Conservation (phyloP, 2,888 invertebrate genomes). For the Rosalia funebris region DNA sequence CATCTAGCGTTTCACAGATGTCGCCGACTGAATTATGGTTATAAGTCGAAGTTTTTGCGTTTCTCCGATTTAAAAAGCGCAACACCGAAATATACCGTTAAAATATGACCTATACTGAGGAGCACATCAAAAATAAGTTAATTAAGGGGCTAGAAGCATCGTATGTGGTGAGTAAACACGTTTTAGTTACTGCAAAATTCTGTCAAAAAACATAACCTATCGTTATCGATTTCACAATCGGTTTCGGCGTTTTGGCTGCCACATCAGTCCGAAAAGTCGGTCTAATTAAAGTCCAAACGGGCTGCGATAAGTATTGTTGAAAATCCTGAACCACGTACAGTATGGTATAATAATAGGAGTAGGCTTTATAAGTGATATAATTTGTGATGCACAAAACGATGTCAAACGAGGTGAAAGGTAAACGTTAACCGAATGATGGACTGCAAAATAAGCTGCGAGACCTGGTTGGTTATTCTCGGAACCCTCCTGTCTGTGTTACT, state of each 20-base stretch:
- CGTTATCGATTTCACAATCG: constrained; percentile 14
- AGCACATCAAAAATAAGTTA: constrained; percentile 74
- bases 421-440: no score
- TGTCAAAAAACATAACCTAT: constrained; percentile 43
- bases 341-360: neutral
- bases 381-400: no score
- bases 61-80: neutral
- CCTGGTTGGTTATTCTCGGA: constrained; percentile 64
- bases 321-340: no score
- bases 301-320: neutral
- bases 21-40: neutral
- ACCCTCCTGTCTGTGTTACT: constrained; percentile 71
- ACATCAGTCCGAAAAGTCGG: constrained; percentile 13
- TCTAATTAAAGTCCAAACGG: neutral
- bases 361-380: no score
- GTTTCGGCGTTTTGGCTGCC: constrained; percentile 10
- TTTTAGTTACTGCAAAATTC: constrained; percentile 27
- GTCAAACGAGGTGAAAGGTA: no score
- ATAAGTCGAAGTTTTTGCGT: neutral
- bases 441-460: constrained; percentile 53
- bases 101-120: constrained; percentile 71
- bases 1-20: no score
- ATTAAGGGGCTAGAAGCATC: constrained; percentile 73
- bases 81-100: neutral
- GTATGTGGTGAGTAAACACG: constrained; percentile 73